Evolutionary conservation across 2,797 vertebrate genomes (phyloP), one percentile per base, ranked within the genome.

Genomic region (Lates japonicus): DNA sequence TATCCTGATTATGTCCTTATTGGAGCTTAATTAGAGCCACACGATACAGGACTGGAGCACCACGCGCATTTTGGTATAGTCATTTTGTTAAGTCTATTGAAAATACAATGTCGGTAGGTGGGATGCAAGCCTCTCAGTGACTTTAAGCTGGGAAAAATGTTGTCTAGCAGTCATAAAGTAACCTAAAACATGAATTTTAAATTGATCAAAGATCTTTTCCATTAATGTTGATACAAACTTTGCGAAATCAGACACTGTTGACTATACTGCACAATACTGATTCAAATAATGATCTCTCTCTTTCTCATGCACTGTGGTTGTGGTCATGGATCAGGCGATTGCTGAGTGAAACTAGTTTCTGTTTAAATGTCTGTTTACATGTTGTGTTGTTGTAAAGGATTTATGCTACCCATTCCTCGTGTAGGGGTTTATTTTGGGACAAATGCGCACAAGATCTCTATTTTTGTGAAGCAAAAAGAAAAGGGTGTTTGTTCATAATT

Each of bases 381-480:
- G 52, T 14, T 42, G 13, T 33, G 1, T 63, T 64, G 14, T 41
- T 31, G 25, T 35, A 42, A 72, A 63, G 31, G 22, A n/a, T 25
- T 11, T 33, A 46, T n/a, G 60, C 48, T 2, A n/a, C 12, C 20
- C 31, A 12, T 17, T 42, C 35, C 39, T 10, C 46, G 2, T 37
- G 19, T 41, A 1, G 5, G 13, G 2, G 12, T 59, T 67, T 76
- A 70, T 78, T 73, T 73, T 39, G 5, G 29, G 54, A 65, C 14
- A 66, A 70, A 78, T 19, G 17, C 2, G 5, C 14, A 22, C 35
- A 60, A 8, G 17, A 19, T 72, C 49, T 72, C 49, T 66, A 59
- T 70, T 81, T 84, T 46, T 17, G 19, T 35, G 3, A 0, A 57
- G 17, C 9, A 10, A 25, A 25, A 51, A 75, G 37, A 69, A 66